phyloP scores from a whole-genome alignment of 2,888 invertebrate species.

The Ametastegia equiseti region DNA sequence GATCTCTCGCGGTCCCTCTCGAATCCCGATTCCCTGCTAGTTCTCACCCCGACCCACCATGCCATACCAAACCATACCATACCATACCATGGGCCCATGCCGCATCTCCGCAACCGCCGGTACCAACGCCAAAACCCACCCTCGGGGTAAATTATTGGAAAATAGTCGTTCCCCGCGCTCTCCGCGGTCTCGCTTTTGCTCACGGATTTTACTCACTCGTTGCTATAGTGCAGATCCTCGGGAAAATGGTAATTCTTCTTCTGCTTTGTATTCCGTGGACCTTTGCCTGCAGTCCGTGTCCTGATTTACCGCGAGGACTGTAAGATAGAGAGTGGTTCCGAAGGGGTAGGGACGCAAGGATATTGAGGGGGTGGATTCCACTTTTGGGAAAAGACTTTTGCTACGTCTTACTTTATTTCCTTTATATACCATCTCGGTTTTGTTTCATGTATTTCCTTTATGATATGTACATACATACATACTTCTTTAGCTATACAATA shows the following conservation, averaged over 20 bases:
- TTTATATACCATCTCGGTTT: not conserved
- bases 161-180: constrained; percentile 66
- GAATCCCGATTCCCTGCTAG: constrained; percentile 41
- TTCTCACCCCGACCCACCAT: constrained; percentile 45
- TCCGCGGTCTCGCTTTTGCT: not conserved
- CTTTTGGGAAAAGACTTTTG: constrained; percentile 21
- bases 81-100: too few relatives aligned
- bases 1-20: constrained; percentile 49
- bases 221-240: constrained; percentile 44
- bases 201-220: too few relatives aligned
- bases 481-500: too few relatives aligned
- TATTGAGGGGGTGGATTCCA: constrained; percentile 9
- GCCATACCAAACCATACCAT: too few relatives aligned
- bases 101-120: constrained; percentile 38
- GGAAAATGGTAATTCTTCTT: constrained; percentile 60
- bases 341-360: not conserved
- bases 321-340: constrained; percentile 16
- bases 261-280: constrained; percentile 68
- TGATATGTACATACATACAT: not conserved
- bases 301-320: constrained; percentile 63
- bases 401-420: constrained; percentile 13
- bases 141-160: constrained; percentile 73
- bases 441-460: constrained; percentile 11
- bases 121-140: constrained; percentile 48
- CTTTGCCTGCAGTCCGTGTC: constrained; percentile 59